Evolutionary conservation across 2,888 invertebrate genomes (phyloP), one percentile per base, ranked within the genome.

Genomic region (Iphiclides podalirius): DNA sequence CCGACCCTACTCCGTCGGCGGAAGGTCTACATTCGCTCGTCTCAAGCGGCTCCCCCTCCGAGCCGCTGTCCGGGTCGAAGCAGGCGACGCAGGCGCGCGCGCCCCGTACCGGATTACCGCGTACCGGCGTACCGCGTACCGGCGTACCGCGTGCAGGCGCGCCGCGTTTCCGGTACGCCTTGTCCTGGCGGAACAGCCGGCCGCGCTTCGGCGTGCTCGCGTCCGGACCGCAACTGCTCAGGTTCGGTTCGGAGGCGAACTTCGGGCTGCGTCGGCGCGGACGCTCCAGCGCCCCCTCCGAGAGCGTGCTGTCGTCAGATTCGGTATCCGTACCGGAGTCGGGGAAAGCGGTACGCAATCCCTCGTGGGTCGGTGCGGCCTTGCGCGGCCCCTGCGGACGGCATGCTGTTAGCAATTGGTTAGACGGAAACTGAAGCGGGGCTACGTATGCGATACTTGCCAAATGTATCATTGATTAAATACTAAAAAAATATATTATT

Each of bases 221-320:
- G 20, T 60, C 59, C 0, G 66, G 36, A 31, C 85, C 88, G 33
- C 89, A 33, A 7, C 72, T 65, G 51, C 87, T 89, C 16, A 89
- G 59, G 57, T 89, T 89, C 0, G 89, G 89, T 57, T 89, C 89
- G 0, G 89, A 89, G 0, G 83, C 87, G 60, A 89, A 89, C 59
- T 88, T 89, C 0, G 89, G 89, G 47, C 89, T 89, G 2, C 66
- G 46, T 64, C 82, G 87, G 0, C 83, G 78, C 55, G 61, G 69
- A n/a, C n/a, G n/a, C 16, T 70, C 80, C 11, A 85, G 57, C 1
- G 84, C 85, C 0, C 87, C 82, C 14, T 88, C 88, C 0, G 88
- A 88, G n/a, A 84, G 17, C 0, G 88, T 87, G 51, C 87, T 87
- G 42, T 86, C 86, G 37, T 88, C 88, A 0, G 87, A 86, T 15